Conservation (phyloP, 2,113 vertebrate species). For the Pelmatolapia mariae region DNA sequence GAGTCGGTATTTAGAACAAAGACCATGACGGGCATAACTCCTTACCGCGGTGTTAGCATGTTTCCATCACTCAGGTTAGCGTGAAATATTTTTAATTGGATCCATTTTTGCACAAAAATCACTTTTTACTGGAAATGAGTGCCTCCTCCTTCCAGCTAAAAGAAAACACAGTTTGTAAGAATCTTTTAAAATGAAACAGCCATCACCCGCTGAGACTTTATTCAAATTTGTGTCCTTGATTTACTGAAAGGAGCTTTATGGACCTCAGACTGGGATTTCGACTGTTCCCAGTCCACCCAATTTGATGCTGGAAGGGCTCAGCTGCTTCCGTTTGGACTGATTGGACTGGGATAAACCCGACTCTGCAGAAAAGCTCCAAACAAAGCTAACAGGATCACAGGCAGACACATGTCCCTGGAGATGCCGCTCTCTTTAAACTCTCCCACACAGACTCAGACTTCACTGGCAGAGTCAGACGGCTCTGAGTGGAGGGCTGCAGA, state of each 20-base stretch:
- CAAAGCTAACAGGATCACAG: neutral
- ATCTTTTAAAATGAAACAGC: neutral
- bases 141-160: neutral
- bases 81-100: neutral
- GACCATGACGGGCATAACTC: fast-evolving
- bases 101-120: neutral
- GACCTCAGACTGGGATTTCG: neutral
- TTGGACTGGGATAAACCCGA: neutral
- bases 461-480: neutral
- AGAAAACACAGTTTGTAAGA: neutral
- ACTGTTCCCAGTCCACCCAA: neutral
- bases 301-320: neutral
- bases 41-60: neutral
- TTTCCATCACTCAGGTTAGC: neutral
- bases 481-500: neutral
- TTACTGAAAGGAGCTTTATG: neutral
- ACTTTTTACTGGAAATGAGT: neutral
- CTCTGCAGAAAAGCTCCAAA: neutral
- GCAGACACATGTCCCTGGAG: neutral
- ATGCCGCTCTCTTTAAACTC: neutral
- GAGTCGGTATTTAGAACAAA: neutral
- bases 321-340: neutral
- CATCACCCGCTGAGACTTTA: neutral
- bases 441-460: neutral
- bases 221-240: neutral